A percentile compares a stretch with the other conserved stretches of the same genome.
These are phyloP conservation scores for Buathra laborator DNA, from an alignment of 2,888 invertebrate genomes.

Conservation along the genomic window DNA sequence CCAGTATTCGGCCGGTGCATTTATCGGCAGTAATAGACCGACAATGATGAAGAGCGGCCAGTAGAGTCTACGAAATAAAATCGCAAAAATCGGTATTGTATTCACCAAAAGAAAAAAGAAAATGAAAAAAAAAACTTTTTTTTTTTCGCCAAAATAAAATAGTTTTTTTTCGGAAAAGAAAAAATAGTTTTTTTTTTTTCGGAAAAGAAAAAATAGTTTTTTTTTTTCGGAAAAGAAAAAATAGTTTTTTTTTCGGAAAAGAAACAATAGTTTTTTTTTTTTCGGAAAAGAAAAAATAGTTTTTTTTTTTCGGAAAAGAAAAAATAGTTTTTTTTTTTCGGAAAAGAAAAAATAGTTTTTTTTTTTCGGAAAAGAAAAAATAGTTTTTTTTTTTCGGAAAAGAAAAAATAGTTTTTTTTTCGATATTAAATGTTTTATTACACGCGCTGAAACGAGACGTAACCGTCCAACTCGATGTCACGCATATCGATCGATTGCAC, in stretches of 20 bases:
- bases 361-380: no score
- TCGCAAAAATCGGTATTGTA: no score
- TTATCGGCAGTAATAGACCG: conserved; percentile 90
- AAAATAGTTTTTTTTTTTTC: no score
- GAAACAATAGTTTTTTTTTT: no score
- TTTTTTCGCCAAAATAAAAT: background rate
- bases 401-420: background rate
- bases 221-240: no score
- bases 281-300: background rate
- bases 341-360: background rate
- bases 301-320: background rate
- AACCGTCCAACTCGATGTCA: conserved; percentile 91
- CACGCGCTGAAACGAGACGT: conserved; percentile 92
- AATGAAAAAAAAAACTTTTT: background rate
- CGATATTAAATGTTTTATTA: background rate
- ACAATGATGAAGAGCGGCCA: conserved; percentile 89
- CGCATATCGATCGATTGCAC: conserved; percentile 91
- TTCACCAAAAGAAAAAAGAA: background rate
- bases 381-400: background rate
- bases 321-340: background rate
- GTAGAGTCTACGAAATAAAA: conserved; percentile 87
- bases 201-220: no score
- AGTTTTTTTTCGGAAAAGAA: background rate
- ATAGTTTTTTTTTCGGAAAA: background rate
- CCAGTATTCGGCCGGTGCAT: conserved; percentile 93